Conservation (phyloP, 2,797 vertebrate species). For the Cygnus olor region DNA sequence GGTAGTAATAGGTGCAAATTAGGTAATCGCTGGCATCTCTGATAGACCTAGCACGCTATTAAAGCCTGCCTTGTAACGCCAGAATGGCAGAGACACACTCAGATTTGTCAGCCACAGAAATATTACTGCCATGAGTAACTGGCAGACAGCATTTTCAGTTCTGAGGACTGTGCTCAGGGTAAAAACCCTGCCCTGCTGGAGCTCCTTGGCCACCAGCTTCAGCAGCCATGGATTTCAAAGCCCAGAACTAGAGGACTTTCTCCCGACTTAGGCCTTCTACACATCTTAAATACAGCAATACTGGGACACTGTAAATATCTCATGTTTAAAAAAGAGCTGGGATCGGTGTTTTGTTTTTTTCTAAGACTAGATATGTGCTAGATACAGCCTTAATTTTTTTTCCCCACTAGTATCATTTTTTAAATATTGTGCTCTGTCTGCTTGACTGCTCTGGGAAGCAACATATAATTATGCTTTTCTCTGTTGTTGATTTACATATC, state of each 20-base stretch:
- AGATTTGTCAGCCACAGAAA: not conserved
- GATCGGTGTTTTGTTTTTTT: not conserved
- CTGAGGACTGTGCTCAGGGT: not conserved
- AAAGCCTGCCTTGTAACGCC: not conserved
- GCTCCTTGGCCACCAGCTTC: not conserved
- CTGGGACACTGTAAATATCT: rapidly evolving
- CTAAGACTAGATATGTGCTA: not conserved
- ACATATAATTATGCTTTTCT: not conserved
- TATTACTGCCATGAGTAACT: constrained; percentile 33
- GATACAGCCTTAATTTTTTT: not conserved
- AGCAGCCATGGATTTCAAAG: not conserved
- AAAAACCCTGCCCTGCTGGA: not conserved
- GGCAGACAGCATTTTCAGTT: not conserved
- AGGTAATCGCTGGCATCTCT: constrained; percentile 9
- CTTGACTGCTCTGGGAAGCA: not conserved
- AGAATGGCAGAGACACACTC: not conserved
- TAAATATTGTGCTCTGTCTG: not conserved
- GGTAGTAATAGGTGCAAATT: not conserved
- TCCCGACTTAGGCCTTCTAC: not conserved
- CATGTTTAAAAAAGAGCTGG: not conserved
- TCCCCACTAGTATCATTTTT: not conserved
- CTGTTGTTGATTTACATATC: not conserved
- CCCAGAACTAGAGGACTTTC: not conserved
- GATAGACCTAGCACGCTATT: constrained; percentile 2
- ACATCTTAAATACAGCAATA: not conserved